Evolutionary conservation across 1,140 invertebrate species (phyloP).

Genomic region (Maconellicoccus hirsutus): DNA sequence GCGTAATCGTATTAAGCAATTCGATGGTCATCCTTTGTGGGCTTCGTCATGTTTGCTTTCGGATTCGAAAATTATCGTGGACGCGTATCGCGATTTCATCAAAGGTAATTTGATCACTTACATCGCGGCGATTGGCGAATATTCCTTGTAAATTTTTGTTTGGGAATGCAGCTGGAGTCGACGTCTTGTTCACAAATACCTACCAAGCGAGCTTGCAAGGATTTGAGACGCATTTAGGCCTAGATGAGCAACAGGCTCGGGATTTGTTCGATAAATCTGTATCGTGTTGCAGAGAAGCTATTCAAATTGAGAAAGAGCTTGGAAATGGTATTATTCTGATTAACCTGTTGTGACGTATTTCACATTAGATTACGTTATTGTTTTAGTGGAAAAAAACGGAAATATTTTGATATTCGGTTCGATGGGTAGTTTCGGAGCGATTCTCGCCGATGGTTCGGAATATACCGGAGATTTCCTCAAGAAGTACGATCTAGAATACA

Average conservation of each 20-base stretch:
- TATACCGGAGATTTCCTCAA: slow-evolving; percentile 74
- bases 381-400: background rate
- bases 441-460: slow-evolving; percentile 75
- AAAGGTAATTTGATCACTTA: too few species aligned
- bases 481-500: slow-evolving; percentile 46
- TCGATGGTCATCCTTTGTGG: background rate
- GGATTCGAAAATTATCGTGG: background rate
- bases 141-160: background rate
- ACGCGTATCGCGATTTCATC: background rate
- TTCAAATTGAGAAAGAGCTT: slow-evolving; percentile 32
- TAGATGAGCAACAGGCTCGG: slow-evolving; percentile 48
- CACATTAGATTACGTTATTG: too few species aligned
- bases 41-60: background rate
- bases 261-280: slow-evolving; percentile 58
- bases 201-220: slow-evolving; percentile 77
- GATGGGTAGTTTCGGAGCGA: slow-evolving; percentile 81
- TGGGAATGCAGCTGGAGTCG: slow-evolving; percentile 59
- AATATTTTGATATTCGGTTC: slow-evolving; percentile 44
- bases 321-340: too few species aligned
- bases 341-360: too few species aligned
- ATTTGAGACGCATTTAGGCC: slow-evolving; percentile 53
- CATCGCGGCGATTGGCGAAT: too few species aligned
- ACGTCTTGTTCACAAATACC: slow-evolving; percentile 73
- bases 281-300: slow-evolving; percentile 48
- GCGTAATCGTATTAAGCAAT: background rate